Percentiles rank a stretch among this genome's conserved stretches.
phyloP scores from a whole-genome alignment of 2,797 vertebrate species.

The Aplochiton taeniatus region DNA sequence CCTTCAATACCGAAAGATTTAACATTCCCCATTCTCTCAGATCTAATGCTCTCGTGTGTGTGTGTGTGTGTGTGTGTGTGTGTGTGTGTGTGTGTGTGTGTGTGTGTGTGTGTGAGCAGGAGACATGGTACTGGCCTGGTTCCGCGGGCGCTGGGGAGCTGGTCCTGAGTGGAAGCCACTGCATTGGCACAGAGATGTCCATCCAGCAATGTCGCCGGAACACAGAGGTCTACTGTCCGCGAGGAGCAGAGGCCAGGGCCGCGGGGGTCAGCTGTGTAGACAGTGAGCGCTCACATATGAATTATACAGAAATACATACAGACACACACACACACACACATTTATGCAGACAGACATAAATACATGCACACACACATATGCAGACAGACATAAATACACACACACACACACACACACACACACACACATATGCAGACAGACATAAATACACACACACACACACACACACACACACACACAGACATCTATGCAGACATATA shows the following conservation, averaged over 20 bases:
- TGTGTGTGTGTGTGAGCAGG: conserved; percentile 67
- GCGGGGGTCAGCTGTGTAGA: conserved; percentile 89
- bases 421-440: background rate
- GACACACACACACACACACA: background rate
- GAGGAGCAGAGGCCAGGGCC: conserved; percentile 78
- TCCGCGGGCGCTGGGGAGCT: conserved; percentile 74
- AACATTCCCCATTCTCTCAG: background rate
- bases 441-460: background rate
- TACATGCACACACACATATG: background rate
- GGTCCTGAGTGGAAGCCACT: conserved; percentile 87
- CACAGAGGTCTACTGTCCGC: conserved; percentile 84
- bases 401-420: background rate
- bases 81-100: background rate
- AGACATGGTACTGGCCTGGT: conserved; percentile 93
- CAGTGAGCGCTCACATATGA: no score
- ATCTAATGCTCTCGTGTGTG: background rate
- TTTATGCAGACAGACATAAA: background rate
- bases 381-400: conserved; percentile 4
- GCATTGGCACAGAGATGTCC: conserved; percentile 84
- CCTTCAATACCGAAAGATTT: no score
- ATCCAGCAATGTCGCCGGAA: conserved; percentile 89
- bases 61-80: conserved; percentile 14
- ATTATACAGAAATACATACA: no score
- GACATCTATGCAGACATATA: no score
- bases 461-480: background rate